Percentiles rank a stretch among this genome's conserved stretches.
These are phyloP conservation scores for Heterotilapia buettikoferi DNA, from an alignment of 2,113 vertebrate species.

Conservation along the genomic window DNA sequence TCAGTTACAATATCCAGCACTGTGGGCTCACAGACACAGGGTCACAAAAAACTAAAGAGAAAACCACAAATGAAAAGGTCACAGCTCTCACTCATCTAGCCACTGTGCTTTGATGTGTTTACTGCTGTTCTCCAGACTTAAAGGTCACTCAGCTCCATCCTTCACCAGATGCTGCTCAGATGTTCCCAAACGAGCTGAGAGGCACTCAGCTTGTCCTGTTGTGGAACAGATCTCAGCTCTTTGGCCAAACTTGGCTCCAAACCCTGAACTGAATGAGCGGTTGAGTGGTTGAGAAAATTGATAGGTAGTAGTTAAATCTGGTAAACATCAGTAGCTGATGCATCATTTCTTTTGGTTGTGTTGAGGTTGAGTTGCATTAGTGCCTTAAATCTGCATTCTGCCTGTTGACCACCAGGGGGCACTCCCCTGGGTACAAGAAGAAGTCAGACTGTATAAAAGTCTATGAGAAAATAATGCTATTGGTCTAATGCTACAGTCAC, in stretches of 20 bases:
- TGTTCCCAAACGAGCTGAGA: too few relatives aligned
- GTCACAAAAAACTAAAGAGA: neutral
- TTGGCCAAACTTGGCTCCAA: neutral
- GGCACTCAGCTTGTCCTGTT: neutral
- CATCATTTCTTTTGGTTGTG: neutral
- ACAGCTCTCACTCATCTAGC: neutral
- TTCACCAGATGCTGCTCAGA: too few relatives aligned
- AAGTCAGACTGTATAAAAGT: neutral
- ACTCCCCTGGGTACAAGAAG: neutral
- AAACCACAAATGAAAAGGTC: neutral
- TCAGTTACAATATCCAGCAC: neutral
- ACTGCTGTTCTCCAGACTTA: neutral
- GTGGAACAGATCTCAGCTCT: neutral
- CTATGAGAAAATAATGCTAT: neutral
- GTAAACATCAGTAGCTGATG: neutral
- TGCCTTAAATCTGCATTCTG: neutral
- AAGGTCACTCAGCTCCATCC: neutral
- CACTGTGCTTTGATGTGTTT: neutral
- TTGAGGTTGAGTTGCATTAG: neutral
- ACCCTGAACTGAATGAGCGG: neutral
- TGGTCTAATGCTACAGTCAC: neutral
- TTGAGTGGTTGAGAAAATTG: neutral
- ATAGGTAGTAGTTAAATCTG: neutral
- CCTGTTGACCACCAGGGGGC: neutral
- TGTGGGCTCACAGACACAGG: neutral